Evolutionary conservation across 64 coral and sea anemone genomes (phyloP), one percentile per base, ranked within the genome.

Genomic region (Acropora yongei): DNA sequence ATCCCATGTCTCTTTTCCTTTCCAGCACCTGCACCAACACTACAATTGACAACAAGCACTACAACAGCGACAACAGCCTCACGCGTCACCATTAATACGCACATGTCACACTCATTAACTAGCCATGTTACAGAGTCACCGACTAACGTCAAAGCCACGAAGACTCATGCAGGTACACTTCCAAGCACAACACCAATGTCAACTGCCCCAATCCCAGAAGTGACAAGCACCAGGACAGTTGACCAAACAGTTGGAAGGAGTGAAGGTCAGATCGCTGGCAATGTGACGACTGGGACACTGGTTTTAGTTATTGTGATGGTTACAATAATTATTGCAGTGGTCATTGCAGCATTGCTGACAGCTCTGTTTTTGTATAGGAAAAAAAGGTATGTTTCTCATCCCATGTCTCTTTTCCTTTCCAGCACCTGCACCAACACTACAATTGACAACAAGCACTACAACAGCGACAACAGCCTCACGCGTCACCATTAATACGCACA

Each of bases 291-390:
- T 48, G 63, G 65, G 72, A 49, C 16, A 18, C 1, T 72, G 63
- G 82, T 10, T 49, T 44, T 4, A 69, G 10, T 85, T 47, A 84
- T 84, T 48, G 82, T 69, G 44, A 65, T 69, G n/a, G n/a, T n/a
- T n/a, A 18, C 19, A 2, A 10, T 85, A 2, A n/a, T n/a, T n/a
- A n/a, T n/a, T n/a, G 44, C 44, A 49, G 82, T 85, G 4, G 8
- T 71, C 5, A 12, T 82, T 69, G 6, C 44, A 8, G 5, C 63
- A 49, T 45, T 17, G 0, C 61, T 85, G 63, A 47, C 72, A 47
- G 43, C 60, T 50, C 12, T 85, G 14, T 84, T 47, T 44, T 1
- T 85, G 20, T 9, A 49, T 72, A 17, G 45, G 0, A 85, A 47
- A 65, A 69, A 85, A 71, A 68, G 82, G 82, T 85, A 50, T 46